Conservation (phyloP, 1,140 invertebrate species). For the Piezodorus guildinii region DNA sequence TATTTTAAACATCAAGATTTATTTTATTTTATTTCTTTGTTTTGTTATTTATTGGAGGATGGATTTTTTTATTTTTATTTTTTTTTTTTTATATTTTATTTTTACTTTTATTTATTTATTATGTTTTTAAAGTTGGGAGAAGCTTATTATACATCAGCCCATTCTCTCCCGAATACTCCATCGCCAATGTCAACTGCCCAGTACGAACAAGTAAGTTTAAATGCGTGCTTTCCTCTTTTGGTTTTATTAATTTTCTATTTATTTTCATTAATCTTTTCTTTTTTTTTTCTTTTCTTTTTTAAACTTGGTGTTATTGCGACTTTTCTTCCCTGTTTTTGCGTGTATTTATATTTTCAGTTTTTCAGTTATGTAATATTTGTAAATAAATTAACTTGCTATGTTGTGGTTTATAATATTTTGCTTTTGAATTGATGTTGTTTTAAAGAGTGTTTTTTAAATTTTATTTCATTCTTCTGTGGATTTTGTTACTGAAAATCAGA, state of each 20-base stretch:
- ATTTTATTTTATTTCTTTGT: conserved; percentile 3
- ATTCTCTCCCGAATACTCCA: conserved; percentile 27
- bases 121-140: conserved; percentile 15
- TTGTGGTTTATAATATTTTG: no score
- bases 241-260: not conserved
- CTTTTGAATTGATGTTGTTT: no score
- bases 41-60: no score
- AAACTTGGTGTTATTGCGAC: not conserved
- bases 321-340: not conserved
- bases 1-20: no score
- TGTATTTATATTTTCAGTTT: not conserved
- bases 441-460: no score
- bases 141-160: conserved; percentile 17
- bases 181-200: conserved; percentile 26
- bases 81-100: conserved; percentile 17
- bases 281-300: conserved; percentile 12
- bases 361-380: not conserved
- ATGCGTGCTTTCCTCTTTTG: not conserved
- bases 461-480: no score
- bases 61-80: conserved; percentile 20
- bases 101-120: conserved; percentile 24
- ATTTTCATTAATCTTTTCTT: no score
- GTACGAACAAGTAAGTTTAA: conserved; percentile 26
- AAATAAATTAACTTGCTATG: no score
- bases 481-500: no score